A percentile compares a stretch with the other conserved stretches of the same genome.
Conservation (phyloP, 1,140 invertebrate genomes). For the Drosophila saltans region DNA sequence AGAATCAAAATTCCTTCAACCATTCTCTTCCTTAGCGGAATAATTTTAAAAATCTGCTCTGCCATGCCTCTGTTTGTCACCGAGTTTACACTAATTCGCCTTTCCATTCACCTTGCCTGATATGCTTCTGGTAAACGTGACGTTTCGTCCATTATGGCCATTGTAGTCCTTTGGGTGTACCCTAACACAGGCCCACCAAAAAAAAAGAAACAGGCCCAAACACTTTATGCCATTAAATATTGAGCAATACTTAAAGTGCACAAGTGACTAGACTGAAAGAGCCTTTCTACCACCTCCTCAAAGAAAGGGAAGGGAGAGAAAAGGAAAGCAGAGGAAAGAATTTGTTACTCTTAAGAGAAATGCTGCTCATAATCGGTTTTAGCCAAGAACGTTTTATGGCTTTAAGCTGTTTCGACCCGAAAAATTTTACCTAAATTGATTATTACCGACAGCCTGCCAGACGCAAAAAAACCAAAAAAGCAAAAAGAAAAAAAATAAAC, state of each 20-base stretch:
- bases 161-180: slow-evolving; percentile 1
- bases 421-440: slow-evolving; percentile 73
- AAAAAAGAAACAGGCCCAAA: not conserved
- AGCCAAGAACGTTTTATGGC: slow-evolving; percentile 64
- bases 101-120: not conserved
- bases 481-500: slow-evolving; percentile 32
- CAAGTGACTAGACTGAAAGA: slow-evolving; percentile 1
- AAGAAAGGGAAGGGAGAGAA: no score
- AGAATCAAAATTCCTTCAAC: no score
- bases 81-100: slow-evolving; percentile 1
- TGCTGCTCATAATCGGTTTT: slow-evolving; percentile 70
- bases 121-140: slow-evolving; percentile 3
- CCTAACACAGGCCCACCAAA: not conserved
- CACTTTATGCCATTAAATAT: slow-evolving; percentile 46
- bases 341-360: slow-evolving; percentile 62
- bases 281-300: not conserved
- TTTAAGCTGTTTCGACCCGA: slow-evolving; percentile 67
- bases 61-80: not conserved
- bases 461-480: slow-evolving; percentile 3
- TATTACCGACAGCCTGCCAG: slow-evolving; percentile 54
- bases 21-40: not conserved
- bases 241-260: slow-evolving; percentile 53
- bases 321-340: slow-evolving; percentile 35
- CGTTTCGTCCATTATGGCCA: slow-evolving; percentile 2
- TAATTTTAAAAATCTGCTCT: not conserved